Percentiles rank a stretch among this genome's conserved stretches.
phyloP scores from a whole-genome alignment of 2,113 vertebrate species.

The Galemys pyrenaicus region DNA sequence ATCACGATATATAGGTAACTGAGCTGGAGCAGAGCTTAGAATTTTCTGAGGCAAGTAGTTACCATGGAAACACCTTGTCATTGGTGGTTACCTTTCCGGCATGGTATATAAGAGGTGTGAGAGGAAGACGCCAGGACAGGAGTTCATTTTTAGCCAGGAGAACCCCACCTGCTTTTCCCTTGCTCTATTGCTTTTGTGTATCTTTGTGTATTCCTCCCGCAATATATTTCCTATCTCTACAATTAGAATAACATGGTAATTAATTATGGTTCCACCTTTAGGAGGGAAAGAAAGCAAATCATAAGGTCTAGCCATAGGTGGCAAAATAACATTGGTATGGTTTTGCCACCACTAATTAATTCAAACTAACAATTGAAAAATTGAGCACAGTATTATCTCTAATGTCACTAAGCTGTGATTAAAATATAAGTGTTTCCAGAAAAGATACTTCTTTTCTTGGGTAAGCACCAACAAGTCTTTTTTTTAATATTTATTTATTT shows the following conservation, averaged over 20 bases:
- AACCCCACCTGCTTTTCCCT: not conserved
- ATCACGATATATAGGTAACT: not conserved
- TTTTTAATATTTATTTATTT: too few relatives aligned
- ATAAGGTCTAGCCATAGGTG: not conserved
- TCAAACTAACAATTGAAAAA: not conserved
- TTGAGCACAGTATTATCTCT: not conserved
- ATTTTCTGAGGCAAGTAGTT: not conserved
- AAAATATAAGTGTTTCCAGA: not conserved
- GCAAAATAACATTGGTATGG: not conserved
- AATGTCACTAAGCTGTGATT: not conserved
- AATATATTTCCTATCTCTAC: not conserved
- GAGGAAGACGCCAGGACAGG: not conserved
- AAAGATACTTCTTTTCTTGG: conserved; percentile 7
- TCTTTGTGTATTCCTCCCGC: not conserved
- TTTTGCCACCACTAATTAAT: not conserved
- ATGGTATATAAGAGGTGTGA: not conserved
- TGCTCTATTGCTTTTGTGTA: not conserved
- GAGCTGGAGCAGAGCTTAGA: not conserved
- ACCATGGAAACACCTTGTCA: not conserved
- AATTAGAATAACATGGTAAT: not conserved
- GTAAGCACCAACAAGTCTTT: not conserved
- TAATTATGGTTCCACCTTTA: not conserved
- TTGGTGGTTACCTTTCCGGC: not conserved
- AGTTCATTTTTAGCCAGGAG: not conserved
- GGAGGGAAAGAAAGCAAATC: not conserved